Evolutionary conservation across 2,113 vertebrate genomes (phyloP).

Genomic region (Ciconia stormi): DNA sequence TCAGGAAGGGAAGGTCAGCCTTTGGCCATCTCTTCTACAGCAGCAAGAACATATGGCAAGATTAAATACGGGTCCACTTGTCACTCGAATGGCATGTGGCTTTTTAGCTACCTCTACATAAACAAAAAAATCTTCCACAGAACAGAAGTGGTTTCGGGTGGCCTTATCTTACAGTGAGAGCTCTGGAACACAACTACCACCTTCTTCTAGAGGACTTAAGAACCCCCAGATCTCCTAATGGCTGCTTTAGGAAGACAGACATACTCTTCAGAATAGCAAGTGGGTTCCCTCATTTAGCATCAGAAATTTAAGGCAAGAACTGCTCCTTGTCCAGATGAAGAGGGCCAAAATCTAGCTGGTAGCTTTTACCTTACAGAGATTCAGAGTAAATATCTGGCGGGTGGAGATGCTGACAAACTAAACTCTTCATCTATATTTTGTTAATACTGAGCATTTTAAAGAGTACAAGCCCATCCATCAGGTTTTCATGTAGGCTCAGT

Average conservation of each 20-base stretch:
- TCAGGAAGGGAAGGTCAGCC: not conserved
- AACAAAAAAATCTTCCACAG: not conserved
- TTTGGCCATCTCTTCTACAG: not conserved
- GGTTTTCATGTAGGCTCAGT: not conserved
- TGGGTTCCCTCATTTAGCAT: not conserved
- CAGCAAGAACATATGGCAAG: not conserved
- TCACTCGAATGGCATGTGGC: fast-evolving
- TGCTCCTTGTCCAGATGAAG: not conserved
- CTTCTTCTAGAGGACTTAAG: not conserved
- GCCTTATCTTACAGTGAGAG: not conserved
- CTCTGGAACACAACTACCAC: not conserved
- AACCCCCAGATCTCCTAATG: not conserved
- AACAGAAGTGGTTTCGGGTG: not conserved
- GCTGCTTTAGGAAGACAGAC: not conserved
- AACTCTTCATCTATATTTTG: not conserved
- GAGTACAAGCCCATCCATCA: not conserved
- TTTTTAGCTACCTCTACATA: not conserved
- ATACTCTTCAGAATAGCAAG: not conserved
- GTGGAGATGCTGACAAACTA: not conserved
- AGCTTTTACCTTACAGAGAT: not conserved
- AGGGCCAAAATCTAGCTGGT: not conserved
- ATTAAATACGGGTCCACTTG: not conserved
- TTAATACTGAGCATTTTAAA: not conserved
- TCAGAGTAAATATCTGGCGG: not conserved
- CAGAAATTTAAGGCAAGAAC: not conserved